phyloP scores from a whole-genome alignment of 2,797 vertebrate genomes.

The Poliocrania exsul region DNA sequence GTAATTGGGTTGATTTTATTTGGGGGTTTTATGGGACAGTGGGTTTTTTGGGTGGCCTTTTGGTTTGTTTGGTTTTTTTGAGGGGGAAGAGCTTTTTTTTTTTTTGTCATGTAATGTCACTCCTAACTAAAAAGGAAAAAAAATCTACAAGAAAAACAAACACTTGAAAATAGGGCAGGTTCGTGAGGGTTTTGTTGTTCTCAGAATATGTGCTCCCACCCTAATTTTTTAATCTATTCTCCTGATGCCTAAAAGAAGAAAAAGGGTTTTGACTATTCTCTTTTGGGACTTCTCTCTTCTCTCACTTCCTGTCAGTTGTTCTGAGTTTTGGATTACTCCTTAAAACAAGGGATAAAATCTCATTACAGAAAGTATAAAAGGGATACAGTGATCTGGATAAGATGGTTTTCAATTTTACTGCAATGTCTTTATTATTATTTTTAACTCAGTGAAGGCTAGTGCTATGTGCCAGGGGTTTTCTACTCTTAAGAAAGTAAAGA shows the following conservation, averaged over 20 bases:
- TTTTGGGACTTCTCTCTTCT: neutral
- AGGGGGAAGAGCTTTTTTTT: fast-evolving
- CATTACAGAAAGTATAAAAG: neutral
- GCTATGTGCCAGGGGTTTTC: neutral
- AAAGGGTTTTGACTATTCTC: neutral
- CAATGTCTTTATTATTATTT: neutral
- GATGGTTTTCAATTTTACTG: neutral
- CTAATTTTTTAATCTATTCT: neutral
- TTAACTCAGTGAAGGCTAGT: neutral
- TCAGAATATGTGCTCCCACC: neutral
- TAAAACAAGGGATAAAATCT: neutral
- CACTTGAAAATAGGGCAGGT: neutral
- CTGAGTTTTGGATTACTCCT: neutral
- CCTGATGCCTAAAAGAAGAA: neutral
- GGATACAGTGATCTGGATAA: neutral
- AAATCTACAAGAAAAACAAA: neutral
- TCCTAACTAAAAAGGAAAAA: neutral
- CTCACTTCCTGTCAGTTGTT: neutral
- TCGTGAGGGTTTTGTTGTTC: neutral
- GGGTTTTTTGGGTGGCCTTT: neutral
- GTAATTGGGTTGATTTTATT: neutral
- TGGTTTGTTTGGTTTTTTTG: neutral
- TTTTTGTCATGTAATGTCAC: neutral
- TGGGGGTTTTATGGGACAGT: neutral
- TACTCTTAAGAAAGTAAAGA: neutral